Percentiles rank a stretch among this genome's conserved stretches.
Conservation (phyloP, 2,888 invertebrate species). For the Allolobophora icterica region DNA sequence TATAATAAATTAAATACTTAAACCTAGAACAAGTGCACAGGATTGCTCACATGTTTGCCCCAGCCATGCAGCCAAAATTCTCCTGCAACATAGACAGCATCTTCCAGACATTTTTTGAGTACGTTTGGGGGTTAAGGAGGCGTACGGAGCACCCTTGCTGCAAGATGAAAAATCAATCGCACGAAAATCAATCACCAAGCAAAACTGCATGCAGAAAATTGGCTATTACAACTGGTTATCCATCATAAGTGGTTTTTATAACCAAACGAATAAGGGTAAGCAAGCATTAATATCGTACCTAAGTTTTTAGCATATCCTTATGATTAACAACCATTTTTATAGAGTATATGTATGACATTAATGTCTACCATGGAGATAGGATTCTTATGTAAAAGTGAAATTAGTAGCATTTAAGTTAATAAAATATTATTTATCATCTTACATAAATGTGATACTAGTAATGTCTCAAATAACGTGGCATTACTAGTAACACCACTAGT, state of each 20-base stretch:
- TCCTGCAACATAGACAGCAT: conserved; percentile 83
- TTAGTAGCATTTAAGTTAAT: too few relatives aligned
- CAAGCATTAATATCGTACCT: too few relatives aligned
- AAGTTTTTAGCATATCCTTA: too few relatives aligned
- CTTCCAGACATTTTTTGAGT: conserved; percentile 71
- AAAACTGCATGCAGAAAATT: too few relatives aligned
- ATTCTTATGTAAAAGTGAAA: not conserved
- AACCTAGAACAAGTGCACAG: not conserved
- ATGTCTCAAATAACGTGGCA: too few relatives aligned
- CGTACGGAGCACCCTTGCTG: conserved; percentile 86
- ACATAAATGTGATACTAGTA: not conserved
- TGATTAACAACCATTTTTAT: too few relatives aligned
- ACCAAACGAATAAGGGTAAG: not conserved
- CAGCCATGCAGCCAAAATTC: conserved; percentile 89
- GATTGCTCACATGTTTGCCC: conserved; percentile 79
- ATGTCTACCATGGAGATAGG: not conserved
- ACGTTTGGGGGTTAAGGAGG: conserved; percentile 87
- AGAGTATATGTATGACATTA: too few relatives aligned
- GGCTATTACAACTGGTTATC: too few relatives aligned
- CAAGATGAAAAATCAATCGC: conserved; percentile 42
- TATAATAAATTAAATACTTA: too few relatives aligned
- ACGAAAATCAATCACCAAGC: not conserved
- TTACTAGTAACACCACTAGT: too few relatives aligned
- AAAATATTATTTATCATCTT: too few relatives aligned
- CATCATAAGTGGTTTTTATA: too few relatives aligned